phyloP scores from a whole-genome alignment of 2,113 vertebrate genomes.

The Taxidea taxus region DNA sequence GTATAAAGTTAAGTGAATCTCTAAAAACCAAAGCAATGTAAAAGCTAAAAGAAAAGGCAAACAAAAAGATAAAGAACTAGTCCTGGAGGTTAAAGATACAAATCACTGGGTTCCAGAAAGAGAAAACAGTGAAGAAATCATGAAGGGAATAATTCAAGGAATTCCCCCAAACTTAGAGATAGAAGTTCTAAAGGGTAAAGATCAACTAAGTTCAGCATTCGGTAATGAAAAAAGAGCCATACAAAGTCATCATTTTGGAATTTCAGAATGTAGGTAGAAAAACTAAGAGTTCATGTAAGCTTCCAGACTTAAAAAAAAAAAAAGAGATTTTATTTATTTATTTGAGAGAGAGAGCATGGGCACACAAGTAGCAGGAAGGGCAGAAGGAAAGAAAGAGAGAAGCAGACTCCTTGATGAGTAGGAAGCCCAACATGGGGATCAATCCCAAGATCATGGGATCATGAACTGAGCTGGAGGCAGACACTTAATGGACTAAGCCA shows the following conservation, averaged over 20 bases:
- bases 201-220: not conserved
- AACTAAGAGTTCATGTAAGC: not conserved
- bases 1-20: slow-evolving; percentile 2
- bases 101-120: not conserved
- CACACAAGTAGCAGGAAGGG: too few relatives aligned
- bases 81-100: not conserved
- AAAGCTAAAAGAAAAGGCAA: not conserved
- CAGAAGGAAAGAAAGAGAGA: too few relatives aligned
- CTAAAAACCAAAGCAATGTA: not conserved
- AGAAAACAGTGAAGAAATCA: not conserved
- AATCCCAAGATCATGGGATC: too few relatives aligned
- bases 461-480: too few relatives aligned
- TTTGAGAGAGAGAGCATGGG: too few relatives aligned
- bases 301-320: not conserved
- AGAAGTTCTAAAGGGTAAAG: not conserved
- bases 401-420: too few relatives aligned
- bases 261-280: not conserved
- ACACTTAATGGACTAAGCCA: too few relatives aligned
- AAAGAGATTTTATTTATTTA: too few relatives aligned
- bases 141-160: not conserved
- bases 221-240: not conserved
- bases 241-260: not conserved
- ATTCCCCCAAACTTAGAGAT: not conserved
- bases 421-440: too few relatives aligned
- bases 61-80: not conserved